Evolutionary conservation across 2,797 vertebrate genomes (phyloP).

Genomic region (Acanthurus lineatus): DNA sequence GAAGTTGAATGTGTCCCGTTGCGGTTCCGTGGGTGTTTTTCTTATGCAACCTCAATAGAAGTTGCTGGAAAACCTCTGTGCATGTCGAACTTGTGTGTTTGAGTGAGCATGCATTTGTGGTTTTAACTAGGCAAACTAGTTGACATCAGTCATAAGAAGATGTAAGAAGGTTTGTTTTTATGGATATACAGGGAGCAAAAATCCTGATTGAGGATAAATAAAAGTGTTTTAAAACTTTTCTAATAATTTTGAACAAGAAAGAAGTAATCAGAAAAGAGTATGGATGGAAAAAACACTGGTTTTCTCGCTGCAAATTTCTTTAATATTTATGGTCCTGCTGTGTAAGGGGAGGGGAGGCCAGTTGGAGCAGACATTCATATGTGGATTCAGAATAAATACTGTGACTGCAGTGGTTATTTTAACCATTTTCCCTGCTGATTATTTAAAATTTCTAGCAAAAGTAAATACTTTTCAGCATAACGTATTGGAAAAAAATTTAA

Average conservation of each 20-base stretch:
- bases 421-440: background rate
- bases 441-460: background rate
- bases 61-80: slow-evolving; percentile 64
- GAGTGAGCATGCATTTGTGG: slow-evolving; percentile 11
- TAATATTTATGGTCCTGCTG: slow-evolving; percentile 27
- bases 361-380: slow-evolving; percentile 32
- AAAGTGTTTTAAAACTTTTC: slow-evolving; percentile 37
- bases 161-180: background rate
- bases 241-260: slow-evolving; percentile 26
- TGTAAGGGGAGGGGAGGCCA: background rate
- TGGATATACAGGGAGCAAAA: slow-evolving; percentile 15
- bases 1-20: slow-evolving; percentile 68
- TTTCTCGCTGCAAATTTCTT: slow-evolving; percentile 38
- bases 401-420: background rate
- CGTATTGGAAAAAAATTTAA: background rate
- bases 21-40: slow-evolving; percentile 73
- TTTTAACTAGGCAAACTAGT: slow-evolving; percentile 7
- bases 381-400: slow-evolving; percentile 35
- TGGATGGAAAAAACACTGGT: slow-evolving; percentile 38
- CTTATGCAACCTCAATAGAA: slow-evolving; percentile 55
- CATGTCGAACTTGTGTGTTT: background rate
- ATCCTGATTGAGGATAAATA: slow-evolving; percentile 20
- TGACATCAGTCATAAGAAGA: background rate
- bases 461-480: slow-evolving; percentile 5
- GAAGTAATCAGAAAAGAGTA: slow-evolving; percentile 41